Conservation (phyloP, 2,888 invertebrate species). For the Rhamphomyia laevipes region DNA sequence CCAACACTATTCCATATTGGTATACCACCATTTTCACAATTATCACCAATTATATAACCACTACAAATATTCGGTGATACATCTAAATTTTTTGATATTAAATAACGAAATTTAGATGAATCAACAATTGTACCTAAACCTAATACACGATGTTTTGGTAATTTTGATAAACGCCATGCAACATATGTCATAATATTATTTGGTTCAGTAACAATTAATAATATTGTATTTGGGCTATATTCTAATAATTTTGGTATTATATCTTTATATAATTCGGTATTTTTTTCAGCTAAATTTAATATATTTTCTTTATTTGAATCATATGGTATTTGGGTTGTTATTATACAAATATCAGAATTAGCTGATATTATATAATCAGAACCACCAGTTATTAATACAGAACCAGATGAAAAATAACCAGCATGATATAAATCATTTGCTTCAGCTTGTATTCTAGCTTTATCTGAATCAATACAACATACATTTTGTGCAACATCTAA, state of each 20-base stretch:
- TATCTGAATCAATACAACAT: neutral
- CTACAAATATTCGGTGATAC: slow-evolving; percentile 45
- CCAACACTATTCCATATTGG: slow-evolving; percentile 55
- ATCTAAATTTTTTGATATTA: slow-evolving; percentile 44
- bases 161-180: slow-evolving; percentile 51
- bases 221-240: slow-evolving; percentile 41
- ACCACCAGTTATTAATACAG: neutral
- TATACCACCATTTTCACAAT: slow-evolving; percentile 45
- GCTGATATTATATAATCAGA: neutral
- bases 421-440: neutral
- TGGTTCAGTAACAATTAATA: slow-evolving; percentile 47
- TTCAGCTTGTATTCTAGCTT: neutral
- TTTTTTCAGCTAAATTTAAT: slow-evolving; percentile 41
- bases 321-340: neutral
- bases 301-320: neutral
- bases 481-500: neutral
- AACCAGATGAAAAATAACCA: neutral
- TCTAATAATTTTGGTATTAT: slow-evolving; percentile 39
- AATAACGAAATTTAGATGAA: slow-evolving; percentile 46
- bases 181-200: slow-evolving; percentile 53
- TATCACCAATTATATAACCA: slow-evolving; percentile 48
- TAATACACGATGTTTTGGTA: slow-evolving; percentile 47
- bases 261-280: slow-evolving; percentile 46
- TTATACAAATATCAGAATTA: neutral
- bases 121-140: slow-evolving; percentile 54